Evolutionary conservation across 2,113 vertebrate species (phyloP).

Genomic region (Azemiops feae): DNA sequence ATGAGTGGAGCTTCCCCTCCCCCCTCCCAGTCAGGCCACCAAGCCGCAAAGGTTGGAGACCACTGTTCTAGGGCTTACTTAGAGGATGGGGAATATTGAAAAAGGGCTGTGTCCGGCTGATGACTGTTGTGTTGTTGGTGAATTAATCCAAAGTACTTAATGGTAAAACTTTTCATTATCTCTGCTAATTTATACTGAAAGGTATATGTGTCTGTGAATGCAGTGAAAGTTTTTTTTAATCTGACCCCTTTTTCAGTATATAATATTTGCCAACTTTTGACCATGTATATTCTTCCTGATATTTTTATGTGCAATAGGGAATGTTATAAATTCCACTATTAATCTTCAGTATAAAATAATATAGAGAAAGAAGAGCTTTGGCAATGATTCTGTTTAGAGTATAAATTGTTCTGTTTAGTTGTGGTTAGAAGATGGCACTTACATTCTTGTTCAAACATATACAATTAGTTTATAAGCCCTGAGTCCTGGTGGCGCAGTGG

Average conservation of each 20-base stretch:
- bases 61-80: neutral
- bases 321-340: neutral
- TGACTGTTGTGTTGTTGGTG: neutral
- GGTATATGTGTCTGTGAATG: neutral
- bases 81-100: neutral
- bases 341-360: neutral
- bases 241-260: neutral
- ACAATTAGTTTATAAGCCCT: neutral
- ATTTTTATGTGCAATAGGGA: neutral
- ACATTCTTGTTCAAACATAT: neutral
- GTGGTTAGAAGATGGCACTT: neutral
- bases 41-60: neutral
- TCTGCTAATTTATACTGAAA: neutral
- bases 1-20: neutral
- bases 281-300: neutral
- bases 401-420: neutral
- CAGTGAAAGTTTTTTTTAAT: neutral
- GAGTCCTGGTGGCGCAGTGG: no score
- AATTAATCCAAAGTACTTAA: neutral
- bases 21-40: neutral
- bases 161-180: neutral
- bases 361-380: neutral
- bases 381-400: neutral
- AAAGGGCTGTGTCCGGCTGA: neutral
- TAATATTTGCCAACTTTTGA: neutral